Evolutionary conservation across 2,888 invertebrate species (phyloP).

Genomic region (Epinotia nisella): DNA sequence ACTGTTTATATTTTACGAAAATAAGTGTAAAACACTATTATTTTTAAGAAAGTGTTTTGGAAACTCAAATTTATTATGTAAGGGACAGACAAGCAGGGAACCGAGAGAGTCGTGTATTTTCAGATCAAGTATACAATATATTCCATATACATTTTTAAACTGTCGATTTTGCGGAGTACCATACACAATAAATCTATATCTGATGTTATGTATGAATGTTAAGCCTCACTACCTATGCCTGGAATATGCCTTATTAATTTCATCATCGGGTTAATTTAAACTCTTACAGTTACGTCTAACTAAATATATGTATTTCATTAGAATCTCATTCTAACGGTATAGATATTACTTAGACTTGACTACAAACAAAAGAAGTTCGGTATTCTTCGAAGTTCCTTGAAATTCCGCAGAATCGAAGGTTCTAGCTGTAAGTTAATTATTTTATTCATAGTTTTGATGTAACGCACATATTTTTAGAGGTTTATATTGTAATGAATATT

Average conservation of each 20-base stretch:
- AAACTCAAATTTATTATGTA: constrained; percentile 28
- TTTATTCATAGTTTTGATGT: constrained; percentile 25
- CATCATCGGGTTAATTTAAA: not conserved
- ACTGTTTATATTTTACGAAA: constrained; percentile 10
- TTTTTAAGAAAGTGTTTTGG: constrained; percentile 30
- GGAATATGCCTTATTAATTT: constrained; percentile 16
- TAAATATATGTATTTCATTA: not conserved
- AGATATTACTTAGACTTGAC: not conserved
- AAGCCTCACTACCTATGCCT: constrained; percentile 10
- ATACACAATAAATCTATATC: not conserved
- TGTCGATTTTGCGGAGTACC: constrained; percentile 29
- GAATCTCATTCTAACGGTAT: not conserved
- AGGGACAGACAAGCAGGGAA: constrained; percentile 42
- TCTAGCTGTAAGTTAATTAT: constrained; percentile 26
- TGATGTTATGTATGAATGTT: not conserved
- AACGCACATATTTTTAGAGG: constrained; percentile 41
- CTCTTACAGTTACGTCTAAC: not conserved
- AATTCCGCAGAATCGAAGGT: constrained; percentile 21
- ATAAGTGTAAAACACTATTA: constrained; percentile 25
- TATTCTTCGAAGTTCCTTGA: constrained; percentile 9
- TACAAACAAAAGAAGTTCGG: constrained; percentile 6
- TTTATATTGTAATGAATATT: constrained; percentile 16
- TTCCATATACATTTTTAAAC: constrained; percentile 29
- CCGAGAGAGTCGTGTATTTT: constrained; percentile 38
- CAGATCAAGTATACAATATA: constrained; percentile 33